These are phyloP conservation scores for Cosmopolites sordidus DNA, from an alignment of 2,888 invertebrate species.

Conservation along the genomic window DNA sequence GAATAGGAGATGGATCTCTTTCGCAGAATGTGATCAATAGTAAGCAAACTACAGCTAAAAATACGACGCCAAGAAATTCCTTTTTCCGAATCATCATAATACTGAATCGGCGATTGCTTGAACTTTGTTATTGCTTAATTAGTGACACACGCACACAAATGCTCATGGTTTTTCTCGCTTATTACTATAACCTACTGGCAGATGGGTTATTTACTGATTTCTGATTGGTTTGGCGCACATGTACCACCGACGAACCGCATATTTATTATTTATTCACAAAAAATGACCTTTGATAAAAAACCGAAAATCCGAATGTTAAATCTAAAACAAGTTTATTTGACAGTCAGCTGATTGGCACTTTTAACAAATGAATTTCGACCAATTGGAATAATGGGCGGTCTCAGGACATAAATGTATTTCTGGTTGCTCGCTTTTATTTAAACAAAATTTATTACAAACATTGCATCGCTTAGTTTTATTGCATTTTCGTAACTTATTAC, in stretches of 20 bases:
- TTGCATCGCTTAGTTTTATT: no score
- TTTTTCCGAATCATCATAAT: constrained; percentile 34
- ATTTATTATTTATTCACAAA: not conserved
- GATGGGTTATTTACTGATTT: no score
- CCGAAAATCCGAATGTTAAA: not conserved
- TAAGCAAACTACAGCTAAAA: constrained; percentile 33
- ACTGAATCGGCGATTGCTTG: not conserved
- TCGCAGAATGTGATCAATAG: constrained; percentile 30
- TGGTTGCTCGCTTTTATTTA: no score
- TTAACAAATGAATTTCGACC: no score
- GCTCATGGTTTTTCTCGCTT: no score
- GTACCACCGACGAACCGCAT: not conserved
- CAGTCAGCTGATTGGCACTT: constrained; percentile 10
- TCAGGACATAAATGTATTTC: no score
- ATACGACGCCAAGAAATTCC: constrained; percentile 33
- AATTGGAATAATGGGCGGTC: no score
- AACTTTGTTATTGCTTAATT: no score
- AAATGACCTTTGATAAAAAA: not conserved
- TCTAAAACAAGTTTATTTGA: constrained; percentile 2
- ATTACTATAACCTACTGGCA: no score
- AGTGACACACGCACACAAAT: no score
- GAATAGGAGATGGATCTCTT: constrained; percentile 13
- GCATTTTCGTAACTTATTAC: no score
- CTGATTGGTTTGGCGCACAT: not conserved
- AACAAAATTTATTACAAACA: no score